Evolutionary conservation across 2,113 vertebrate genomes (phyloP), one percentile per base, ranked within the genome.

Genomic region (Heterochromis multidens): DNA sequence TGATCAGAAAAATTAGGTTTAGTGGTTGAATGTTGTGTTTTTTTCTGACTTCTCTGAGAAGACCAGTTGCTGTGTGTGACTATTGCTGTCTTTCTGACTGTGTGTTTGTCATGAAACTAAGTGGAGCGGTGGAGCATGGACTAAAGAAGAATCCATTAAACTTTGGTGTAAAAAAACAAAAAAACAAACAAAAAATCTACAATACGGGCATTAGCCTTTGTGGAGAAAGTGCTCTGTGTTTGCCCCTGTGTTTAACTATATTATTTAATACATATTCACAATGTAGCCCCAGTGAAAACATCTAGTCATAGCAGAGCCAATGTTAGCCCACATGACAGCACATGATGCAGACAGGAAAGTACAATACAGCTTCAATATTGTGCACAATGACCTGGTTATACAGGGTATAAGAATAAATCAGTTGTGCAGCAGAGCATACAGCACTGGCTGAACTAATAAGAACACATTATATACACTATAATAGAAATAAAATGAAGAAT

Each of bases 41-140:
- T 21, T 65, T 65, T 46, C 8, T 46, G 8, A 40, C 23, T 46
- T 19, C 65, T 70, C 23, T 6, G 2, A 65, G 21, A 65, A 40
- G n/a, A n/a, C n/a, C n/a, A 6, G 16, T 1, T 49, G 7, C 49
- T 52, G 14, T 16, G 17, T 52, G 16, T 19, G 49, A 17, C 12
- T 49, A 49, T 7, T 49, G 16, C 46, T 49, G 5, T 74, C 17
- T 74, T n/a, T 74, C 27, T 65, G 35, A n/a, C 21, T 65, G 1
- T 74, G 10, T 74, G 17, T 74, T 29, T 54, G 70, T 54, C 43
- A 74, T 52, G 70, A 74, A 31, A 14, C 27, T 74, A 52, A 31
- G 12, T 31, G 6, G 27, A 21, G 43, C 19, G 25, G 43, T 14
- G 10, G 11, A 52, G 67, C 6, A 2, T 74, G 17, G 10, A 43